Evolutionary conservation across 2,888 invertebrate genomes (phyloP).

Genomic region (Apamea epomidion): DNA sequence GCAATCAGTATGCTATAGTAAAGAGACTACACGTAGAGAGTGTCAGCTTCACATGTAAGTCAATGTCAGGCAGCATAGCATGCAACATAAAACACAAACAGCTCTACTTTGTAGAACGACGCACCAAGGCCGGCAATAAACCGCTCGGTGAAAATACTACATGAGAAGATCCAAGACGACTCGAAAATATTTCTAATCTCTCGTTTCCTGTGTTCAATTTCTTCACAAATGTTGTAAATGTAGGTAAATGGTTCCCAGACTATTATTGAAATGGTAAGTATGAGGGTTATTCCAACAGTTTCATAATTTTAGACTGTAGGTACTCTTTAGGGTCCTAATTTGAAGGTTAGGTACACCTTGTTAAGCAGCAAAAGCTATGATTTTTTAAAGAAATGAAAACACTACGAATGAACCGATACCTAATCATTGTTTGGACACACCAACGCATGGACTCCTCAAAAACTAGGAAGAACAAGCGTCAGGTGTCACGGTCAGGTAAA

Average conservation of each 20-base stretch:
- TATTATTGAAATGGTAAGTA: background rate
- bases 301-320: background rate
- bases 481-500: no score
- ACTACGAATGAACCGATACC: background rate
- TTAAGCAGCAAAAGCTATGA: background rate
- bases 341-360: background rate
- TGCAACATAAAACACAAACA: constrained; percentile 66
- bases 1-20: constrained; percentile 15
- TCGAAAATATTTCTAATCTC: constrained; percentile 39
- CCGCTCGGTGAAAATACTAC: constrained; percentile 59
- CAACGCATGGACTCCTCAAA: background rate
- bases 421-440: constrained; percentile 1
- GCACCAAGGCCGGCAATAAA: constrained; percentile 63
- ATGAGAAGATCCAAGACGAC: constrained; percentile 45
- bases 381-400: background rate
- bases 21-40: constrained; percentile 24
- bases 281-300: background rate
- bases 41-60: constrained; percentile 59
- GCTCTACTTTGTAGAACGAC: constrained; percentile 57
- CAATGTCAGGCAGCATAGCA: constrained; percentile 65
- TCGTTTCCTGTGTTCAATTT: constrained; percentile 28
- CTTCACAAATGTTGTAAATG: constrained; percentile 2
- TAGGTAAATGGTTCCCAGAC: background rate
- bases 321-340: background rate
- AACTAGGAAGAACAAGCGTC: background rate